Conservation (phyloP, 23 tunicate species). For the Phallusia fumigata region DNA sequence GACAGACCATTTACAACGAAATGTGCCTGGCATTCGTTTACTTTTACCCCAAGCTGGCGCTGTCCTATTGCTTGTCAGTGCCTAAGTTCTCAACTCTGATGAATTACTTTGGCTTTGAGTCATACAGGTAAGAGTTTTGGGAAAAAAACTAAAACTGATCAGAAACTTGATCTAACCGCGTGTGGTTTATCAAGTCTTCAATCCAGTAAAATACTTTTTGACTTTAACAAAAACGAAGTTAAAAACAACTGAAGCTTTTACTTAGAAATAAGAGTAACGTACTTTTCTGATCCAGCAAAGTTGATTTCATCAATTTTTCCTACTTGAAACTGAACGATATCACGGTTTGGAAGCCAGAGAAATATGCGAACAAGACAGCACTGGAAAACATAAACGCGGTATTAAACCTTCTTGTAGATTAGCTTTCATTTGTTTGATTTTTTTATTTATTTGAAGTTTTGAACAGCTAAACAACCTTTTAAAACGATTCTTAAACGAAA, state of each 20-base stretch:
- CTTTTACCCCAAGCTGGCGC: neutral
- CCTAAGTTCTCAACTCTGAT: neutral
- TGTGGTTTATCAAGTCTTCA: too few relatives aligned
- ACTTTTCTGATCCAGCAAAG: neutral
- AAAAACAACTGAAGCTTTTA: too few relatives aligned
- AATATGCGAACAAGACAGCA: neutral
- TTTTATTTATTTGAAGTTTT: too few relatives aligned
- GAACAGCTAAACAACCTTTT: too few relatives aligned
- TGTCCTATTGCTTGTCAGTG: neutral
- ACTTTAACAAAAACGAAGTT: too few relatives aligned
- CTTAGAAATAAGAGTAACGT: too few relatives aligned
- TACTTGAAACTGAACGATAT: neutral
- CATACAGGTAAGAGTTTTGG: neutral
- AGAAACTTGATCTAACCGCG: too few relatives aligned
- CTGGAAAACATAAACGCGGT: neutral
- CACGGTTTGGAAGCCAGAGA: neutral
- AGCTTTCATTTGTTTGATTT: too few relatives aligned
- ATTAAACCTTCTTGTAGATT: too few relatives aligned
- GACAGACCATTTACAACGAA: neutral
- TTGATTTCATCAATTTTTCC: neutral
- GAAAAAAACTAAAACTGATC: too few relatives aligned
- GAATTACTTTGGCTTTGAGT: neutral
- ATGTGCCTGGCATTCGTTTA: neutral
- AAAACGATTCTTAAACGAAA: too few relatives aligned
- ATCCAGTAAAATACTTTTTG: too few relatives aligned